Conservation (phyloP, 2,113 vertebrate genomes). For the Dascyllus trimaculatus region DNA sequence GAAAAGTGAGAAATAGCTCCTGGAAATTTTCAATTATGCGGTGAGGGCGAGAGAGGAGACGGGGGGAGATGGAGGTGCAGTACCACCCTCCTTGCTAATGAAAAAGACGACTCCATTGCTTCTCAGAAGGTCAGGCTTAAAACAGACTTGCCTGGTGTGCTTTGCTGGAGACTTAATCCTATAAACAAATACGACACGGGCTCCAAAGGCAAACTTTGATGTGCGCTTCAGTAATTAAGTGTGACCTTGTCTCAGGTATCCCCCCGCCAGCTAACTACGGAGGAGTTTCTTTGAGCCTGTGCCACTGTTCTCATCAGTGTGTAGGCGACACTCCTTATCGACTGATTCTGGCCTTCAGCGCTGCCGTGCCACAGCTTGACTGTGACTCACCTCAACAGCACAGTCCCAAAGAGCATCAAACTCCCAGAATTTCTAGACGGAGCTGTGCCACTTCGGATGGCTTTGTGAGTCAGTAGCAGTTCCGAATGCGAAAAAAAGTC, state of each 20-base stretch:
- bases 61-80: conserved; percentile 32
- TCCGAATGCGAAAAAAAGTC: conserved; percentile 6
- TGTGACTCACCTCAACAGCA: conserved; percentile 60
- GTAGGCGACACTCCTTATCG: conserved; percentile 60
- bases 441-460: conserved; percentile 10
- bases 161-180: conserved; percentile 70
- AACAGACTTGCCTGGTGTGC: conserved; percentile 55
- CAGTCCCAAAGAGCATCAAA: conserved; percentile 42
- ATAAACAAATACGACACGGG: conserved; percentile 76
- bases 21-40: conserved; percentile 68
- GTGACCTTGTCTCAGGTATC: conserved; percentile 78
- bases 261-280: conserved; percentile 48
- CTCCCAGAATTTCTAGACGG: conserved; percentile 21
- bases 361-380: conserved; percentile 45
- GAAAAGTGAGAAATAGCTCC: conserved; percentile 52
- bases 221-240: conserved; percentile 74
- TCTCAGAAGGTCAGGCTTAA: conserved; percentile 70
- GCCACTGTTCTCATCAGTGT: conserved; percentile 63
- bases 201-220: conserved; percentile 81
- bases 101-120: conserved; percentile 57
- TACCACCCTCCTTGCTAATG: conserved; percentile 61
- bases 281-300: conserved; percentile 69
- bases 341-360: conserved; percentile 59
- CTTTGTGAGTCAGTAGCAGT: conserved; percentile 32
- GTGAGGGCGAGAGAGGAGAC: conserved; percentile 23